These are phyloP conservation scores for Eristalis arbustorum DNA, from an alignment of 2,888 invertebrate genomes.

Conservation along the genomic window DNA sequence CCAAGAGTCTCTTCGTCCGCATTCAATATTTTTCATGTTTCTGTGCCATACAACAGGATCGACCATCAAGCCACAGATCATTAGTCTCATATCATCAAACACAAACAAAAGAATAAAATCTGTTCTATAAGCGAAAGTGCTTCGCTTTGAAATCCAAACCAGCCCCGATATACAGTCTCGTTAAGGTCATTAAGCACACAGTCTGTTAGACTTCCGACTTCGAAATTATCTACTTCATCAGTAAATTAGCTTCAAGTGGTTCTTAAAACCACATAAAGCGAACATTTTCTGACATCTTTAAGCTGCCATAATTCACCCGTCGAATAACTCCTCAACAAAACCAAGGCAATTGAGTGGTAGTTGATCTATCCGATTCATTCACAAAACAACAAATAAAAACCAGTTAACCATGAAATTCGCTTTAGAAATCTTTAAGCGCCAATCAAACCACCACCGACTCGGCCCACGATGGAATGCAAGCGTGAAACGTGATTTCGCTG, in stretches of 20 bases:
- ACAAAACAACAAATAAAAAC: constrained; percentile 55
- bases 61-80: too few species aligned
- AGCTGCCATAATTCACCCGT: constrained; percentile 24
- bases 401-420: constrained; percentile 62
- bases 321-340: background rate
- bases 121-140: background rate
- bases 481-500: constrained; percentile 13
- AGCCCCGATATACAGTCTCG: background rate
- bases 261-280: background rate
- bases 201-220: background rate
- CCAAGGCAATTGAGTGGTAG: constrained; percentile 33
- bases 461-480: constrained; percentile 10
- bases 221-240: background rate
- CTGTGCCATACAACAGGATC: too few species aligned
- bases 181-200: background rate
- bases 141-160: background rate
- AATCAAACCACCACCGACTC: background rate
- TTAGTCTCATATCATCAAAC: background rate
- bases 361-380: constrained; percentile 42
- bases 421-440: constrained; percentile 40
- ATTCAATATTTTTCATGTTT: too few species aligned
- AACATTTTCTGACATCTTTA: constrained; percentile 8
- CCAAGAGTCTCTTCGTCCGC: too few species aligned
- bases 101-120: background rate
- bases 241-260: background rate